Evolutionary conservation across 2,888 invertebrate genomes (phyloP), one percentile per base, ranked within the genome.

Genomic region (Micropterix aruncella): DNA sequence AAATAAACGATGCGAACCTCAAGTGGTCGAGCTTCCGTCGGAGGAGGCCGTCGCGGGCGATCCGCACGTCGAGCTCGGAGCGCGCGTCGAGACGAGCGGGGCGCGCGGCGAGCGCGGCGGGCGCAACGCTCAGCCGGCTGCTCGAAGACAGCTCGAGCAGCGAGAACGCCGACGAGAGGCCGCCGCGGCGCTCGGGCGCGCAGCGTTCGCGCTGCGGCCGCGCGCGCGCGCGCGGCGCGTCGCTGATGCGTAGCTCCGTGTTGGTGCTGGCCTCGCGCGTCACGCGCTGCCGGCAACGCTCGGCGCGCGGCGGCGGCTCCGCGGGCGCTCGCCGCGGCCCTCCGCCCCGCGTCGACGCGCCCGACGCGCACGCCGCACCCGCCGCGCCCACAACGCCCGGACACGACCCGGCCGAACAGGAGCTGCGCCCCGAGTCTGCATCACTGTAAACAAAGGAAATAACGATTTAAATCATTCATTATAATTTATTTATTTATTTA

Each of bases 161-260:
- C 27, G 27, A 27, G 12, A 27, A 12, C 5, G 27, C 27, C 27
- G 27, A 27, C 27, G 27, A 27, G 7, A 27, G 27, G 38, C 27
- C 37, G n/a, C 5, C 16, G 17, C 16, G 3, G 19, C 41, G 4
- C 14, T n/a, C 16, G 38, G 16, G n/a, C 38, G 16, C 4, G 38
- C 38, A 14, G 14, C n/a, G 9, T 4, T 5, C 9, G 16, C 14
- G 4, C n/a, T 14, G n/a, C 12, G 38, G 1, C 38, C 16, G 16
- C 16, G 39, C 14, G 47, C 60, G 62, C 48, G 63, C 66, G 54
- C 70, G 56, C 19, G 68, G 69, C 41, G 61, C 59, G 19, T 55
- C 57, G 52, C 67, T 66, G 15, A 70, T 65, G 58, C 73, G 62
- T 38, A 76, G 61, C 51, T 74, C 73, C 56, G 71, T 71, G 53